Base-by-base conservation (phyloP, 2,797 vertebrate genomes). In the Acrossocheilus wenchowensis region DNA sequence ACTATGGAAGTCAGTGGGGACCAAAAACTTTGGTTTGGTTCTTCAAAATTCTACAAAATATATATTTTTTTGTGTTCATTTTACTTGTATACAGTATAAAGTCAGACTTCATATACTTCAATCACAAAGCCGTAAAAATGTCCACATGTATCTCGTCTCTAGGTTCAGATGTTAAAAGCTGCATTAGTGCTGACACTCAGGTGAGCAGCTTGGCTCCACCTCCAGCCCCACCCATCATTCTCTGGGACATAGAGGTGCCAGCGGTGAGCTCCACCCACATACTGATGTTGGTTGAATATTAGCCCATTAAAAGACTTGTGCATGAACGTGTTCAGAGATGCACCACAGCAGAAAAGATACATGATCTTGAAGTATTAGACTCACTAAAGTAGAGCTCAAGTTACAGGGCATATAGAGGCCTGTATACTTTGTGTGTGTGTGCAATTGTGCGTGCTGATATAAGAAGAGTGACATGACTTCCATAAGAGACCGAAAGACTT, bases 181-280 rank as follows among this genome's bases (percentile, higher is more conserved):
- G 92, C 83, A 84, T 93, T 94, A 94, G 95, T 81, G 89, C 91
- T 0, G 94, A 95, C 21, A 30, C 57, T 50, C 90, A 64, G 43
- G 91, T 89, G 69, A 93, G 89, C 2, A 85, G 88, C 21, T 83
- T 89, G 73, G 82, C 86, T 73, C 82, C 66, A 12, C 88, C 93
- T 50, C 93, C 92, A 87, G 95, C 94, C 84, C 89, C 92, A 0
- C 92, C 95, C 78, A 92, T 93, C 1, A 75, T 94, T 77, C 91
- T 96, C 90, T 97, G 96, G 96, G 96, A 97, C 89, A 93, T 96
- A 0, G 94, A 96, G 89, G 96, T 97, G 90, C 97, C 96, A 83
- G 95, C 96, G 94, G 97, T 97, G 94, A 94, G 90, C 74, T 26
- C 41, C 3, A 9, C 36, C 48, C 30, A 66, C 48, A 68, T 19